Evolutionary conservation across 2,888 invertebrate genomes (phyloP).

Genomic region (Sipha maydis): DNA sequence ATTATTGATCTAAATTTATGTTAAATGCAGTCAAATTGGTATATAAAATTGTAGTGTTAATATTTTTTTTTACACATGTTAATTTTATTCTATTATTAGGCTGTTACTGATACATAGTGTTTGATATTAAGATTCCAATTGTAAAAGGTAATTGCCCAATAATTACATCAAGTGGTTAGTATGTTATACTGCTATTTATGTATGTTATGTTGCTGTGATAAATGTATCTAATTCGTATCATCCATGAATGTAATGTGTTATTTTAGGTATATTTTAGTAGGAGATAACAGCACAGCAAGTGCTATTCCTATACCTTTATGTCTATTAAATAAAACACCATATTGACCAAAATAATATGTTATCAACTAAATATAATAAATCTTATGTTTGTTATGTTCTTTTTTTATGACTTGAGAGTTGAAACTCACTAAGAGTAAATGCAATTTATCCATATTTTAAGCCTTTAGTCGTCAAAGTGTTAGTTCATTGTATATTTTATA

Average conservation of each 20-base stretch:
- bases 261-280: too few relatives aligned
- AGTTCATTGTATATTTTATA: too few relatives aligned
- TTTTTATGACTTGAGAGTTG: too few relatives aligned
- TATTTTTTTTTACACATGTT: constrained; percentile 1
- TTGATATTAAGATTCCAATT: background rate
- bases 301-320: background rate
- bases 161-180: background rate
- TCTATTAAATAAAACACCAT: background rate
- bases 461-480: too few relatives aligned
- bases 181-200: background rate
- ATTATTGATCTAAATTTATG: background rate
- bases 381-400: too few relatives aligned
- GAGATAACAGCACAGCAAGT: background rate
- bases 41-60: constrained; percentile 14
- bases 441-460: too few relatives aligned
- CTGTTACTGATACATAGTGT: background rate
- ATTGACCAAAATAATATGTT: background rate
- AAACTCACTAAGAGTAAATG: too few relatives aligned
- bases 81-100: constrained; percentile 6
- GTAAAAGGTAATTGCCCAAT: background rate
- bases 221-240: background rate
- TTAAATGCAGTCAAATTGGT: background rate
- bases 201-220: too few relatives aligned
- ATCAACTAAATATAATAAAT: background rate
- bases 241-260: too few relatives aligned